Evolutionary conservation across 37 sponge, comb jelly and placozoan genomes (phyloP), one percentile per base, ranked within the genome.

Genomic region (Aphrocallistes beatrix): DNA sequence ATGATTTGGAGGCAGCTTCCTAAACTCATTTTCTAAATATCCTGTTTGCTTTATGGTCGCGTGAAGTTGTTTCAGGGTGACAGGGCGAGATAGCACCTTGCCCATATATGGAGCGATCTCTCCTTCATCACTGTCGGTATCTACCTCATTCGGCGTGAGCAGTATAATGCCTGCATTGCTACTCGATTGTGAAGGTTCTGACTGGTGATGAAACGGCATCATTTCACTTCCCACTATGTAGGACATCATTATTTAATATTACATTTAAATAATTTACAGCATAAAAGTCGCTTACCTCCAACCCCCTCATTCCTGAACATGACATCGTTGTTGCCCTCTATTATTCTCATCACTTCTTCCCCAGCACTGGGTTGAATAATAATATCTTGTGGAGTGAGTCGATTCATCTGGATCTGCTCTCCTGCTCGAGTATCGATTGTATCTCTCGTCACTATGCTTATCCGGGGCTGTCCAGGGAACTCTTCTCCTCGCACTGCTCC

Each of bases 1-100:
- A 49, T 85, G 38, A 9, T 86, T 87, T 13, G 81, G 38, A n/a
- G 93, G 93, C 37, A 94, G 87, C 51, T 81, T 89, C 82, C 83
- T 89, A 47, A 91, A 91, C 84, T 91, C 92, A 38, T 75, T 51
- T 38, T 89, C 89, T 36, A 91, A 37, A 85, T 91, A 91, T 13
- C 84, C 69, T 23, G 92, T 89, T 50, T 91, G 87, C 36, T 86
- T 38, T 6, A 89, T 49, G 36, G 92, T 91, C 30, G 92, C 92
- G 37, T 87, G 86, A 23, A 91, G 85, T 81, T 91, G 92, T 3
- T 89, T 40, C 3, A 89, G 47, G 8, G 89, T 91, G 17, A 91
- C 86, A 23, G 92, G 92, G 0, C 92, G 82, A 81, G 89, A 89
- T 48, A 91, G 81, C 9, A 91, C 87, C 88, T 91, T 60, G 17